Conservation (phyloP, 2,888 invertebrate genomes). For the Scrobipalpa atriplicella region DNA sequence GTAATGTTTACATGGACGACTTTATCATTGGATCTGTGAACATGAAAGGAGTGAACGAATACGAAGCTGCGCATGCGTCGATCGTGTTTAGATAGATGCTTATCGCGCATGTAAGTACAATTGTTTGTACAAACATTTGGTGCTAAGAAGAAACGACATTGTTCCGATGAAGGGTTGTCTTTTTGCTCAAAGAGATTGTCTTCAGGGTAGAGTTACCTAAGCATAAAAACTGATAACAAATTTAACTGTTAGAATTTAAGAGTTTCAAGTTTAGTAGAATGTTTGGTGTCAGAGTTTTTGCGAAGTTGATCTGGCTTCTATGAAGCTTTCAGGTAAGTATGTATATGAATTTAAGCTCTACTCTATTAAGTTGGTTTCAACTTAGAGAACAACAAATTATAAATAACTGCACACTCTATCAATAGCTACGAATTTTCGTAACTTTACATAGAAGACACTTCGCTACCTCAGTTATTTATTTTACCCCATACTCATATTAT, state of each 20-base stretch:
- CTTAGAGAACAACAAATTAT: too few species aligned
- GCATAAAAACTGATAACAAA: too few species aligned
- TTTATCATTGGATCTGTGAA: slow-evolving; percentile 38
- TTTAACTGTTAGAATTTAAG: too few species aligned
- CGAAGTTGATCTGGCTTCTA: too few species aligned
- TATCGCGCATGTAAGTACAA: slow-evolving; percentile 45
- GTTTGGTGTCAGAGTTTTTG: too few species aligned
- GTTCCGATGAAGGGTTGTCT: neutral
- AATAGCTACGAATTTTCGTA: neutral
- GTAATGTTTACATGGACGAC: neutral
- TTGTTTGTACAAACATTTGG: slow-evolving; percentile 44
- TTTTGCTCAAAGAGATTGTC: neutral
- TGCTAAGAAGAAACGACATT: neutral
- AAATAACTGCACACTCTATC: too few species aligned
- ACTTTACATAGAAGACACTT: neutral
- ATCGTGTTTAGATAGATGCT: slow-evolving; percentile 50
- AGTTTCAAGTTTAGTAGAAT: too few species aligned
- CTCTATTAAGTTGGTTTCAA: too few species aligned
- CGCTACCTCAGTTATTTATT: slow-evolving; percentile 7
- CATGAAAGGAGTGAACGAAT: slow-evolving; percentile 48
- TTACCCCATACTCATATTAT: neutral
- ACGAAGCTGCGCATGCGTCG: slow-evolving; percentile 47
- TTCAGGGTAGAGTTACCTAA: too few species aligned
- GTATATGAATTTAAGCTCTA: too few species aligned
- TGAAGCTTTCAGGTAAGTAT: too few species aligned